These are phyloP conservation scores for Callimorpha dominula DNA, from an alignment of 2,888 invertebrate genomes.

Conservation along the genomic window DNA sequence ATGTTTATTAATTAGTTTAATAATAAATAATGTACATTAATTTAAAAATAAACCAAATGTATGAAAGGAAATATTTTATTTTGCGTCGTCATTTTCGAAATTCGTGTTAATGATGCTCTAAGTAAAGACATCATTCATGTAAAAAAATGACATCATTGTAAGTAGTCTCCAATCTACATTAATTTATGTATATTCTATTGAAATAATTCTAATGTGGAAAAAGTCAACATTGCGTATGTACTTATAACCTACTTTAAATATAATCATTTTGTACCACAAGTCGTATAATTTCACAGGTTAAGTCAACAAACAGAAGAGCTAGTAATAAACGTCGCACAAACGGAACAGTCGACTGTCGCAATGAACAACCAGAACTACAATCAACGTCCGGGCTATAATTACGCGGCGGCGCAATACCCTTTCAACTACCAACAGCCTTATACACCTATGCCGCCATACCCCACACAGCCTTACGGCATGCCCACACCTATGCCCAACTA, in stretches of 20 bases:
- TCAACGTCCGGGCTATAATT: slow-evolving; percentile 71
- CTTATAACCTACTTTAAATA: background rate
- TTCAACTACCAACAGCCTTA: slow-evolving; percentile 71
- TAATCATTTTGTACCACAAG: slow-evolving; percentile 1
- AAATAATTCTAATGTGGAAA: background rate
- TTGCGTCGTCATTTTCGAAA: background rate
- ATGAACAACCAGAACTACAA: slow-evolving; percentile 81
- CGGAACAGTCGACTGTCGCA: slow-evolving; percentile 63
- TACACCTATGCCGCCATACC: slow-evolving; percentile 69
- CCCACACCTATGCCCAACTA: slow-evolving; percentile 60
- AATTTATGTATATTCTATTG: background rate
- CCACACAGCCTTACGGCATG: slow-evolving; percentile 74
- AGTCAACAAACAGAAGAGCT: slow-evolving; percentile 79
- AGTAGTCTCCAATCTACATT: background rate
- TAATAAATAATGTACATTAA: background rate
- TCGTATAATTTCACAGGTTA: slow-evolving; percentile 61
- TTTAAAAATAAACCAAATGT: background rate
- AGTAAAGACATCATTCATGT: background rate
- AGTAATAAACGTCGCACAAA: slow-evolving; percentile 56
- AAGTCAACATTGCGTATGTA: background rate
- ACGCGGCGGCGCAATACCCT: slow-evolving; percentile 64
- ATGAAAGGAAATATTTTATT: background rate
- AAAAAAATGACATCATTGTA: background rate
- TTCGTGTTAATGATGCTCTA: background rate
- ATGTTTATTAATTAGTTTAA: background rate